Conservation (phyloP, 2,797 vertebrate species). For the Gymnopithys bicolor region DNA sequence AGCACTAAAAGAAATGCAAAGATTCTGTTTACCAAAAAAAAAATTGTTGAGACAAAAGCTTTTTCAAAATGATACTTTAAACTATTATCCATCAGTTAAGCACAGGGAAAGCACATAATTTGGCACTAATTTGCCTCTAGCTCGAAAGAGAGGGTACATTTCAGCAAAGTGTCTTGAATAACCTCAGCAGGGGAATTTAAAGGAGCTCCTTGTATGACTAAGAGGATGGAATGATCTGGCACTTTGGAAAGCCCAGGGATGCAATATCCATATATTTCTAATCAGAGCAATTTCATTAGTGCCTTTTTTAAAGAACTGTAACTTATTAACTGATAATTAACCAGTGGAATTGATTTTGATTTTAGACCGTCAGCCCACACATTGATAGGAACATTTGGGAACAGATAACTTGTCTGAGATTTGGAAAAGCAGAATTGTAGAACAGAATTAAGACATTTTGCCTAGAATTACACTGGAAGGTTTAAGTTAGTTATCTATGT, state of each 20-base stretch:
- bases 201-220: not conserved
- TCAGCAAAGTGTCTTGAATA: not conserved
- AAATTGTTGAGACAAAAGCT: conserved; percentile 10
- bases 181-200: not conserved
- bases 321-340: conserved; percentile 73
- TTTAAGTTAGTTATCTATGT: not conserved
- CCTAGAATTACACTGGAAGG: not conserved
- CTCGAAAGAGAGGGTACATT: not conserved
- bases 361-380: conserved; percentile 24
- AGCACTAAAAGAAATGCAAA: conserved; percentile 21
- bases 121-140: not conserved
- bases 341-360: conserved; percentile 54
- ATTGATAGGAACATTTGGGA: not conserved
- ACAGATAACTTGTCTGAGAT: conserved; percentile 46
- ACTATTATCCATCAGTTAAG: conserved; percentile 13
- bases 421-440: conserved; percentile 4
- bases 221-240: not conserved
- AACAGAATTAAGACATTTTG: not conserved
- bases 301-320: conserved; percentile 56
- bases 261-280: conserved; percentile 65
- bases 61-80: conserved; percentile 36
- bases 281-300: conserved; percentile 64
- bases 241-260: conserved; percentile 52
- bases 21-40: conserved; percentile 42
- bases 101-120: conserved; percentile 7